Evolutionary conservation across 1,140 invertebrate species (phyloP), one percentile per base, ranked within the genome.

Genomic region (Sycophila sp.): DNA sequence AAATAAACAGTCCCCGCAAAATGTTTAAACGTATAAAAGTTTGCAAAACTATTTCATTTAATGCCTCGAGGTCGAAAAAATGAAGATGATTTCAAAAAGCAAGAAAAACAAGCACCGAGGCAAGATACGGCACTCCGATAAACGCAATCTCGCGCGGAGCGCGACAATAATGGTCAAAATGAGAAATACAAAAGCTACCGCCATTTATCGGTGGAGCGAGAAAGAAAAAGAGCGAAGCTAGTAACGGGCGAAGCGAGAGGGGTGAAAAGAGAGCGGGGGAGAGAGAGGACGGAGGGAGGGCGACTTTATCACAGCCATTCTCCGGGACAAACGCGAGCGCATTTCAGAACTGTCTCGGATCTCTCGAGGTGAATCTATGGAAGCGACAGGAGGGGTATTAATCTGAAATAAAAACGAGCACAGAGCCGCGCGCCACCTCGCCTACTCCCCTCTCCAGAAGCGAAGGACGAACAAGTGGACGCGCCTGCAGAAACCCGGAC

Each of bases 361-460:
- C 40, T 68, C 32, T 38, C 36, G 30, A 38, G 56, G 32, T 36
- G 32, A 69, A 69, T 59, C 42, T 69, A 60, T 59, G 40, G 56
- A 26, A 40, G 47, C n/a, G 32, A 28, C 22, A 56, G 59, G 53
- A 38, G 62, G 59, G 34, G 69, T 76, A 79, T 78, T 77, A 78
- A 80, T 79, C 73, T 47, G 68, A 75, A 77, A 73, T 76, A 81
- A 81, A 81, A 77, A 78, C 69, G 74, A 72, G 49, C 45, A n/a
- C n/a, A 38, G 60, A 72, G 75, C 78, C 67, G 62, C 68, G n/a
- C 63, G 73, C 59, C 62, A 1, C 4, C 4, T 15, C 40, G 4
- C 40, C n/a, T n/a, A 42, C 40, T 15, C 11, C 5, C 40, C 13
- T 42, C 40, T 6, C 10, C 10, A 15, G 40, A 42, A 15, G 13